Base-by-base conservation (phyloP, 2,113 vertebrate species). In the Gymnocephalus cernua region DNA sequence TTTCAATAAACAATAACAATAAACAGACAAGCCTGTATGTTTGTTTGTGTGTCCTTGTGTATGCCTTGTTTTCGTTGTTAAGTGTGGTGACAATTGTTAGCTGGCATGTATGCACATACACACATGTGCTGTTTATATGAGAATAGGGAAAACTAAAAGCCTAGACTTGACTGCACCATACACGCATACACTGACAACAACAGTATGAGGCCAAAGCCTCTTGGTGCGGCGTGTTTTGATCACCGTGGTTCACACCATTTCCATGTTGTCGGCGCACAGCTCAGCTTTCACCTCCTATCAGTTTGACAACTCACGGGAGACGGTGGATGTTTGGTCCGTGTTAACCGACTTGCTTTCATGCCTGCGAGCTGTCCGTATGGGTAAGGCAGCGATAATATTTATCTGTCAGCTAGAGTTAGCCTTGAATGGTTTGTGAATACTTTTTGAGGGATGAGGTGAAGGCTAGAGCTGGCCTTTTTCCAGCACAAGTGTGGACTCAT, bases 271-370 rank as follows among this genome's bases (percentile, higher is more conserved):
- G 14, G 25, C 1, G 3, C 35, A 25, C 25, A 47, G 58, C 64
- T 85, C 59, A 54, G 61, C 56, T 68, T 64, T 83, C 83, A 75
- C 59, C 57, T 54, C 62, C 21, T 12, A 74, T 84, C 63, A 58
- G 53, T 67, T 45, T 72, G 66, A 79, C 65, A 58, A 35, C 38
- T 69, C 58, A 47, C 6, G 13, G 38, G 58, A 64, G 50, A 64
- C 1, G 35, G 2, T 38, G 35, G 44, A 45, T 67, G 82, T 54
- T 69, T 62, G 50, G 57, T 54, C 16, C 15, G 18, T 72, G 78
- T 69, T 57, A 79, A 73, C 56, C 75, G 74, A 56, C 21, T 63
- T 25, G 54, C 78, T 85, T 81, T 68, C 54, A 61, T 65, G 38
- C 21, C 59, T 78, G 76, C 25, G 76, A 89, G 48, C 72, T 78